Base-by-base conservation (phyloP, 1,140 invertebrate species). In the Drosophila bipectinata region DNA sequence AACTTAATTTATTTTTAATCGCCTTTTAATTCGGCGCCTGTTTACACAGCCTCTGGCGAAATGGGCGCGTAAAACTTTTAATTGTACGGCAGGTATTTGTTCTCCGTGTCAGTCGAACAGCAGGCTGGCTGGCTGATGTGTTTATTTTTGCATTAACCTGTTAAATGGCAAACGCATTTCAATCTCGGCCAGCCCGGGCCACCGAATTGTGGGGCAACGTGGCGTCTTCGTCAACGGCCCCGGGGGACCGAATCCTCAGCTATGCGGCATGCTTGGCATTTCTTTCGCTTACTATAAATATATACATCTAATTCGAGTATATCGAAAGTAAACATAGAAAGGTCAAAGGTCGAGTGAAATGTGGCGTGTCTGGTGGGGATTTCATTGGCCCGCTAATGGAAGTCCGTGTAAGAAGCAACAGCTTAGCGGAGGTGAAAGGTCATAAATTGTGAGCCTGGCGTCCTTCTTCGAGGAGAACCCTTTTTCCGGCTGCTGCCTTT, bases 1-100 rank as follows among this genome's bases (percentile, higher is more conserved):
- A 87, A 87, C 83, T 88, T 88, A 88, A 87, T 87, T 87, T 87
- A 87, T 87, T 87, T 87, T 87, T 88, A 87, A 87, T 87, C 83
- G 76, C 76, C 83, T 77, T 87, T 87, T 82, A 87, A 87, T 88
- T 88, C 66, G 63, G 60, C 49, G 66, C 51, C 62, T 87, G 83
- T 87, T 88, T 88, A 66, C 60, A 28, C 71, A 62, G 48, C 48
- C 61, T 77, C 68, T 47, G 48, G 45, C 28, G 47, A 77, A 72
- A 79, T 77, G 74, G 76, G 55, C 61, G 67, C 82, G 85, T 79
- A 63, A 88, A 87, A 83, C 64, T 87, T 88, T 88, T 79, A 88
- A 88, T 87, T 88, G 75, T 63, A n/a, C 47, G 52, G 18, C 63
- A 88, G 75, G 67, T 82, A 77, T 87, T 84, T 66, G 47, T 15